A percentile compares a stretch with the other conserved stretches of the same genome.
phyloP scores from a whole-genome alignment of 1,140 invertebrate species.

The Conus betulinus region DNA sequence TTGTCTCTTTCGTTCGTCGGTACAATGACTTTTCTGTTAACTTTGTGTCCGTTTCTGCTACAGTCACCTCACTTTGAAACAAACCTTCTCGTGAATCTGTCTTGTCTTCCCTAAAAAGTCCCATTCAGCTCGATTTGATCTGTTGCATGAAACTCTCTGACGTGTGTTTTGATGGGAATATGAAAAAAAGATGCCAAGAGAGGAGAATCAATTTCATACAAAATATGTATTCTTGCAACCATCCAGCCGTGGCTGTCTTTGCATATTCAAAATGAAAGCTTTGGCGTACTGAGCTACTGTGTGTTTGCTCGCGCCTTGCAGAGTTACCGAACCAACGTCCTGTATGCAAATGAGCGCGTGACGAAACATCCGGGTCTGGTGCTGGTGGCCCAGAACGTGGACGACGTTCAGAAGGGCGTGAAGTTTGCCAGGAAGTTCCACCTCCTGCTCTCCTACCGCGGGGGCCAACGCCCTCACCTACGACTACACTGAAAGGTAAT shows the following conservation, averaged over 20 bases:
- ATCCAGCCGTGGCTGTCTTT: neutral
- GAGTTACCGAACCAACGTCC: neutral
- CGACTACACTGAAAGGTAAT: constrained; percentile 11
- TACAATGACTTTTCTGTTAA: too few relatives aligned
- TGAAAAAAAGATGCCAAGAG: too few relatives aligned
- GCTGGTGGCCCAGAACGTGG: neutral
- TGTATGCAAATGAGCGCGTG: constrained; percentile 21
- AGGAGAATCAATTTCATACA: neutral
- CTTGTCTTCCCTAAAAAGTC: too few relatives aligned
- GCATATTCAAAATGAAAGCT: neutral
- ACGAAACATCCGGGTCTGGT: constrained; percentile 16
- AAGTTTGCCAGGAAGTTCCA: constrained; percentile 51
- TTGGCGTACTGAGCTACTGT: neutral
- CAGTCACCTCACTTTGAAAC: too few relatives aligned
- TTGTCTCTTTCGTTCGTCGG: too few relatives aligned
- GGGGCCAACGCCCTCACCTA: constrained; percentile 36
- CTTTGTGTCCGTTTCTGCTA: too few relatives aligned
- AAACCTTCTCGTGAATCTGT: too few relatives aligned
- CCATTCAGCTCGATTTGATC: too few relatives aligned
- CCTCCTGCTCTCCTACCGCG: constrained; percentile 41
- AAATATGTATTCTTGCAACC: neutral
- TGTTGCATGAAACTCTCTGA: too few relatives aligned
- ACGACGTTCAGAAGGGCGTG: constrained; percentile 44
- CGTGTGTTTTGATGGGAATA: too few relatives aligned
- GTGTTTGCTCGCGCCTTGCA: neutral